These are phyloP conservation scores for Megalurothrips usitatus DNA, from an alignment of 2,888 invertebrate genomes.

Conservation along the genomic window DNA sequence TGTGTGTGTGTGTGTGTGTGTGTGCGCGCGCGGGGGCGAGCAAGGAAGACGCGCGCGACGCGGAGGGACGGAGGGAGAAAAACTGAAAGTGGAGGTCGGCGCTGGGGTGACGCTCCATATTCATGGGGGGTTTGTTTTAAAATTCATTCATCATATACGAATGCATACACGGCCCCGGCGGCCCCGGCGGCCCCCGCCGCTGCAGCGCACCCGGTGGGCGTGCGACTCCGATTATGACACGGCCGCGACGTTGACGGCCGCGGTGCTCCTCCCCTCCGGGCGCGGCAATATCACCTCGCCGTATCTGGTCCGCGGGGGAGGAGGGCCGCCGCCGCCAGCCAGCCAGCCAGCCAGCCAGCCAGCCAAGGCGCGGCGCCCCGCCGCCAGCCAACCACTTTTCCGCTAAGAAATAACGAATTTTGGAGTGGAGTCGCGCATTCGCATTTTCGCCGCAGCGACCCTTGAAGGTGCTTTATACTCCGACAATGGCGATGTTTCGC, in stretches of 20 bases:
- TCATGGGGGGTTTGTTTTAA: constrained; percentile 7
- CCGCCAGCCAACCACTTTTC: constrained; percentile 36
- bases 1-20: not conserved
- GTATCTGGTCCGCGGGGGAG: constrained; percentile 35
- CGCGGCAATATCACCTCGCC: not conserved
- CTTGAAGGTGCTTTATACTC: constrained; percentile 22
- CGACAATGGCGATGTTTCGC: constrained; percentile 31
- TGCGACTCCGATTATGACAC: no score
- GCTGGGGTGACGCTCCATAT: constrained; percentile 16
- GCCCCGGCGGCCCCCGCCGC: no score
- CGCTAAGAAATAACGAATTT: constrained; percentile 5
- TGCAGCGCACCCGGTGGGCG: constrained; percentile 33
- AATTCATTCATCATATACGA: constrained; percentile 45
- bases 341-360: not conserved
- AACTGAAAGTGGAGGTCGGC: not conserved
- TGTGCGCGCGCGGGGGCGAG: constrained; percentile 30
- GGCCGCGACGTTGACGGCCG: constrained; percentile 34
- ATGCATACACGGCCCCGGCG: no score
- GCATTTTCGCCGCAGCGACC: constrained; percentile 27
- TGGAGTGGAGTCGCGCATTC: not conserved
- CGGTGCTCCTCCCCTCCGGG: constrained; percentile 23
- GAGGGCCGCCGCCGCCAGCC: constrained; percentile 39
- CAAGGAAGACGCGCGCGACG: no score
- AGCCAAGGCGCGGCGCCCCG: constrained; percentile 42
- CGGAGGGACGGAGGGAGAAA: no score